A percentile compares a stretch with the other conserved stretches of the same genome.
Evolutionary conservation across 2,888 invertebrate genomes (phyloP).

Genomic region (Drosophila colorata): DNA sequence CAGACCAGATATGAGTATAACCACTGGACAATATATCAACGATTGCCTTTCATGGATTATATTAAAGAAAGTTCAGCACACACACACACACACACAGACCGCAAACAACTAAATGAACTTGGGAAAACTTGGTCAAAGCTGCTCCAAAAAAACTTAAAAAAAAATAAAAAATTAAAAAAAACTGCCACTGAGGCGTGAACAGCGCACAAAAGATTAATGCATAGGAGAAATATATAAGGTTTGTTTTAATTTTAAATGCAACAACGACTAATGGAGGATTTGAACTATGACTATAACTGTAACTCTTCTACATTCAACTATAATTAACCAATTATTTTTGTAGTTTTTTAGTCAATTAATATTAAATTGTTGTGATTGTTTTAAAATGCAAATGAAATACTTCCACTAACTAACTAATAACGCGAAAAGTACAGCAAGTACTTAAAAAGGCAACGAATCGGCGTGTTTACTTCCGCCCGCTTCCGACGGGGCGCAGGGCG

Average conservation of each 20-base stretch:
- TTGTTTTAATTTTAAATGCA: slow-evolving; percentile 74
- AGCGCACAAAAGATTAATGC: slow-evolving; percentile 72
- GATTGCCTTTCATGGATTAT: slow-evolving; percentile 67
- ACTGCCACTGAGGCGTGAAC: slow-evolving; percentile 74
- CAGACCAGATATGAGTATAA: slow-evolving; percentile 37
- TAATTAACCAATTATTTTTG: slow-evolving; percentile 78
- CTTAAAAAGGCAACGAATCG: slow-evolving; percentile 69
- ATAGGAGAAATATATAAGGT: slow-evolving; percentile 66
- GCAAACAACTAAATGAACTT: slow-evolving; percentile 17
- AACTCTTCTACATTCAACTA: slow-evolving; percentile 58
- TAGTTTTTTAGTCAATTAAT: slow-evolving; percentile 81
- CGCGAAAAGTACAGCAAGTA: slow-evolving; percentile 53
- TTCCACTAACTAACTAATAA: slow-evolving; percentile 74
- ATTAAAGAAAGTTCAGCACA: slow-evolving; percentile 27
- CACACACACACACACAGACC: slow-evolving; percentile 49
- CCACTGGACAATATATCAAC: slow-evolving; percentile 66
- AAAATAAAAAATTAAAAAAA: slow-evolving; percentile 18
- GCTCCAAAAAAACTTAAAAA: slow-evolving; percentile 23
- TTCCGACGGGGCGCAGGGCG: slow-evolving; percentile 12
- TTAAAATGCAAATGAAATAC: slow-evolving; percentile 79
- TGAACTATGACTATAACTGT: slow-evolving; percentile 59
- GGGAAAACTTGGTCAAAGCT: slow-evolving; percentile 11
- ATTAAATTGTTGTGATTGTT: slow-evolving; percentile 84
- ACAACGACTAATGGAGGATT: slow-evolving; percentile 85
- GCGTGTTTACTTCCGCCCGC: slow-evolving; percentile 5